Evolutionary conservation across 2,797 vertebrate species (phyloP).

Genomic region (Remorina albescens): DNA sequence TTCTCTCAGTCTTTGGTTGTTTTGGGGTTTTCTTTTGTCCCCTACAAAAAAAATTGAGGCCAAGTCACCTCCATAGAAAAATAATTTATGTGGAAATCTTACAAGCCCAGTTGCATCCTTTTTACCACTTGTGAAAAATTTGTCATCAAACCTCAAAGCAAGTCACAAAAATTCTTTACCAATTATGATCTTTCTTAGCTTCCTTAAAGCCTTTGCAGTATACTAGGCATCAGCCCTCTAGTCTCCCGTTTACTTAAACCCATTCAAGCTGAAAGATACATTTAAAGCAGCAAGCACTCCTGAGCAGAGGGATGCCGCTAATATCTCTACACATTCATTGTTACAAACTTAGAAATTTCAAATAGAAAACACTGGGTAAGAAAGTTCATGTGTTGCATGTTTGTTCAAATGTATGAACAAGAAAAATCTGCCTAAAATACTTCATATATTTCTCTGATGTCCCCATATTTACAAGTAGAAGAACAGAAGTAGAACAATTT

Average conservation of each 20-base stretch:
- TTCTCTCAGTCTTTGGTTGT: constrained; percentile 82
- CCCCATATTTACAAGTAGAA: constrained; percentile 60
- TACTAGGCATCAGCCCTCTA: constrained; percentile 4
- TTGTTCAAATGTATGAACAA: constrained; percentile 21
- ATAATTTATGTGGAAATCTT: constrained; percentile 73
- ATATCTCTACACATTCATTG: background rate
- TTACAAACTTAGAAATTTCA: constrained; percentile 24
- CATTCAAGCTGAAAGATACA: constrained; percentile 13
- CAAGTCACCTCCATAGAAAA: constrained; percentile 77
- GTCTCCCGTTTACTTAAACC: background rate
- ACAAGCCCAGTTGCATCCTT: constrained; percentile 45
- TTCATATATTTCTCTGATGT: constrained; percentile 41
- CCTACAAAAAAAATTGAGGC: constrained; percentile 71
- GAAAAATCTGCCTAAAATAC: constrained; percentile 53
- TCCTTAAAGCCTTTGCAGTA: constrained; percentile 4
- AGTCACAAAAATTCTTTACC: constrained; percentile 4
- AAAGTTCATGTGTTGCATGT: constrained; percentile 10
- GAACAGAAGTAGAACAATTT: constrained; percentile 28
- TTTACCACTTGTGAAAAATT: constrained; percentile 18
- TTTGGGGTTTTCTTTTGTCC: constrained; percentile 64
- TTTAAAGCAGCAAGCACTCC: constrained; percentile 12
- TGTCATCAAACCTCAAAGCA: constrained; percentile 30
- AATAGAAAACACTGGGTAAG: constrained; percentile 41
- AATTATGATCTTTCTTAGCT: background rate
- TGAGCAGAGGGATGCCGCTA: constrained; percentile 15